Percentiles rank a stretch among this genome's conserved stretches.
phyloP scores from a whole-genome alignment of 2,797 vertebrate genomes.

The Calcarius lapponicus region DNA sequence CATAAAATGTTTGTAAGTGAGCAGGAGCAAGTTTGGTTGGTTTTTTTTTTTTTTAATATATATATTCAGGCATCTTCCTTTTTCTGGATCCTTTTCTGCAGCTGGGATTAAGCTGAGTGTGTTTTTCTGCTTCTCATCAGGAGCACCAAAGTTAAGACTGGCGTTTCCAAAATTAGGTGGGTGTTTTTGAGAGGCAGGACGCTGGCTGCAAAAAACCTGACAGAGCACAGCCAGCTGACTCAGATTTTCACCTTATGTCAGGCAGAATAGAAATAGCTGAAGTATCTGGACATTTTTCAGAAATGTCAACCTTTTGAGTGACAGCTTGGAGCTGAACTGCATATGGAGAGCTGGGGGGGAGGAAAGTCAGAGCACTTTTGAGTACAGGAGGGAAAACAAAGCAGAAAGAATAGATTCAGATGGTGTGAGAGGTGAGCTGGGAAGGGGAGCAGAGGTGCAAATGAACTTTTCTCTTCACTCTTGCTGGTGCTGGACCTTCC shows the following conservation, averaged over 20 bases:
- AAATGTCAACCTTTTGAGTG: conserved; percentile 27
- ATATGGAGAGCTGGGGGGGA: not conserved
- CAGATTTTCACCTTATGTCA: conserved; percentile 38
- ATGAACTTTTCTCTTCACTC: not conserved
- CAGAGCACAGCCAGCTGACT: conserved; percentile 42
- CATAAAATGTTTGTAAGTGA: not conserved
- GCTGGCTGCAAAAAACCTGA: conserved; percentile 21
- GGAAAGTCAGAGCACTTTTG: not conserved
- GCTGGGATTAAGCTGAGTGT: not conserved
- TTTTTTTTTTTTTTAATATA: too few relatives aligned
- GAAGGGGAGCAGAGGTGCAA: not conserved
- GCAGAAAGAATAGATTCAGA: not conserved
- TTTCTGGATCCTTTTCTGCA: conserved; percentile 15
- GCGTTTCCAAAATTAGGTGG: conserved; percentile 46
- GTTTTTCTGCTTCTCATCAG: conserved; percentile 36
- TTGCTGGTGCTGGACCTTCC: not conserved
- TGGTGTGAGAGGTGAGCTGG: not conserved
- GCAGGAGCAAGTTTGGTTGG: not conserved
- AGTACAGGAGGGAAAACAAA: not conserved
- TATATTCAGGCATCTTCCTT: not conserved
- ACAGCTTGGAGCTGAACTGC: conserved; percentile 12
- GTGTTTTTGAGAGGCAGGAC: conserved; percentile 24
- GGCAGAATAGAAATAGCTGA: conserved; percentile 58
- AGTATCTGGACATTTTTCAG: conserved; percentile 50
- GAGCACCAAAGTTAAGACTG: not conserved